Percentiles rank a stretch among this genome's conserved stretches.
These are phyloP conservation scores for Galerucella pusilla DNA, from an alignment of 2,888 invertebrate genomes.

Conservation along the genomic window DNA sequence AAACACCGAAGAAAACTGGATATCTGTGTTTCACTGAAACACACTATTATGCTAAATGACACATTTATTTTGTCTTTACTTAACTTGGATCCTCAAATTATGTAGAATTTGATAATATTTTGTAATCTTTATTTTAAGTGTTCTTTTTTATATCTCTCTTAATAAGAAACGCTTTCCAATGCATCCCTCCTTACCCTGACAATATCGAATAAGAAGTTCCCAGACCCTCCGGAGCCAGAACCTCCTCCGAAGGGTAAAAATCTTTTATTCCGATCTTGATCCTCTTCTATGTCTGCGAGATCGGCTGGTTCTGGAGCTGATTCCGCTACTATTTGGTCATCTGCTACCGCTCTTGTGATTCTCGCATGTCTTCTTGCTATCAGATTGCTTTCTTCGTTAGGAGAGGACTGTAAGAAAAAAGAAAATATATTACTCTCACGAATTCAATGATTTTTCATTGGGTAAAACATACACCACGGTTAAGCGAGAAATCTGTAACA, in stretches of 20 bases:
- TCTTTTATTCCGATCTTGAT: conserved; percentile 86
- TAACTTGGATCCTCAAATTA: no score
- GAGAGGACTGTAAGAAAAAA: conserved; percentile 57
- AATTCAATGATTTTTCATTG: not conserved
- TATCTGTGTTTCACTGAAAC: no score
- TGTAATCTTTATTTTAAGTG: not conserved
- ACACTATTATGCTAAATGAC: no score
- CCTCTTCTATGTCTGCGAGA: conserved; percentile 75
- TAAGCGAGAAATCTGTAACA: no score
- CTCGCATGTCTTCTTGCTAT: conserved; percentile 59
- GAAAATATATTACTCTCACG: conserved; percentile 7
- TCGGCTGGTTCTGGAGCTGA: conserved; percentile 77
- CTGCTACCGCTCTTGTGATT: conserved; percentile 56
- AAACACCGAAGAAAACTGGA: no score
- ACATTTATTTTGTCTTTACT: no score
- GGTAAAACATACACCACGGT: not conserved
- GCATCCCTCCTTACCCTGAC: conserved; percentile 78
- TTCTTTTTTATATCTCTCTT: not conserved
- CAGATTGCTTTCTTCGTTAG: conserved; percentile 53
- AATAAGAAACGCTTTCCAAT: not conserved
- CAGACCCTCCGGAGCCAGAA: conserved; percentile 76
- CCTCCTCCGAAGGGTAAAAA: conserved; percentile 76
- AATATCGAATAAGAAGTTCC: conserved; percentile 90
- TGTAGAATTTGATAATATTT: no score
- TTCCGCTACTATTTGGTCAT: conserved; percentile 58